A percentile compares a stretch with the other conserved stretches of the same genome.
phyloP scores from a whole-genome alignment of 2,797 vertebrate genomes.

The Platalea minor region DNA sequence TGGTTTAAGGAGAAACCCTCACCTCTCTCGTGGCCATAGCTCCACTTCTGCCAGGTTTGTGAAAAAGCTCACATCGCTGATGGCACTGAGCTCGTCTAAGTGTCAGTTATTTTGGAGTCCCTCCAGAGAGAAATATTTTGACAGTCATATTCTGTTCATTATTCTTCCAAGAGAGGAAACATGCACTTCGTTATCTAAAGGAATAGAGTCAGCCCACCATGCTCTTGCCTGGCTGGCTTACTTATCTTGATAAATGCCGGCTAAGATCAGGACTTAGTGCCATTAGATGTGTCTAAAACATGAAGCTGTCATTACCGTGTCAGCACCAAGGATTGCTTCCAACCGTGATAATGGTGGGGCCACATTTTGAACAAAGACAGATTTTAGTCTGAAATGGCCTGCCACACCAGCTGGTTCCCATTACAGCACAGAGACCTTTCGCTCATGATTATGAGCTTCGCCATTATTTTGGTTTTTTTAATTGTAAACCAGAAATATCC shows the following conservation, averaged over 20 bases:
- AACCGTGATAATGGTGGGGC: slow-evolving; percentile 57
- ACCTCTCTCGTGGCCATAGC: neutral
- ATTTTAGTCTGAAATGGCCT: slow-evolving; percentile 27
- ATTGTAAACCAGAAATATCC: slow-evolving; percentile 51
- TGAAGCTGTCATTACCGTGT: slow-evolving; percentile 61
- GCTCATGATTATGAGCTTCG: neutral
- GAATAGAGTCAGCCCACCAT: slow-evolving; percentile 56
- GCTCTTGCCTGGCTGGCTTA: slow-evolving; percentile 37
- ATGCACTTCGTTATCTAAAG: slow-evolving; percentile 27
- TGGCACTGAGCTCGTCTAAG: slow-evolving; percentile 6
- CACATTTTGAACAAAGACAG: slow-evolving; percentile 48
- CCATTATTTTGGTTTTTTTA: neutral
- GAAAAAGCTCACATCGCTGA: neutral
- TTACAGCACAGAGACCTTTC: slow-evolving; percentile 42
- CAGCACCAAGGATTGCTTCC: slow-evolving; percentile 56
- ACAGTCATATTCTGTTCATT: slow-evolving; percentile 48
- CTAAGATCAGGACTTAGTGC: slow-evolving; percentile 60
- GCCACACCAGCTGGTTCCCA: slow-evolving; percentile 56
- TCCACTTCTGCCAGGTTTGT: neutral
- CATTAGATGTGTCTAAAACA: slow-evolving; percentile 62
- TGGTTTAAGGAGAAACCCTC: neutral
- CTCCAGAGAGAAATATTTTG: slow-evolving; percentile 55
- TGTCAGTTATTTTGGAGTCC: slow-evolving; percentile 48
- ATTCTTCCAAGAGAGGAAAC: slow-evolving; percentile 45
- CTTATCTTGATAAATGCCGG: slow-evolving; percentile 70